phyloP scores from a whole-genome alignment of 2,797 vertebrate species.

The Coccyzus lansbergi region DNA sequence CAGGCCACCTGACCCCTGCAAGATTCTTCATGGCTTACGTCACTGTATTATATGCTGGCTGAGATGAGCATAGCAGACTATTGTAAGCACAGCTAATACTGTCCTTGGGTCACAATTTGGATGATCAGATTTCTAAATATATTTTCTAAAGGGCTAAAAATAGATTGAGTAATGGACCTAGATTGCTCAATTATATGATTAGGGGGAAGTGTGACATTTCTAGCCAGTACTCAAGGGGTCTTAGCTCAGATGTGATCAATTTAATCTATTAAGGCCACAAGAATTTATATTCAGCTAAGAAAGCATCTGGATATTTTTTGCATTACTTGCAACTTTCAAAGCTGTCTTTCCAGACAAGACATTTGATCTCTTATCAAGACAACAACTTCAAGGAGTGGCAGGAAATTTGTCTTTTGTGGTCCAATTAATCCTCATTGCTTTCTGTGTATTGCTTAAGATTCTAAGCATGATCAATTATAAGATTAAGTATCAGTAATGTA shows the following conservation, averaged over 20 bases:
- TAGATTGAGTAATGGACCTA: background rate
- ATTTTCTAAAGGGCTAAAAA: background rate
- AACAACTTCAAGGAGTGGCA: background rate
- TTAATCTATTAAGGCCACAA: background rate
- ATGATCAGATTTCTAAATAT: background rate
- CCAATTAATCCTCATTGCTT: background rate
- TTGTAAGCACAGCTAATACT: background rate
- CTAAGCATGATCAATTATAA: background rate
- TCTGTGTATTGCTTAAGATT: background rate
- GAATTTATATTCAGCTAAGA: background rate
- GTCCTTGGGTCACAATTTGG: background rate
- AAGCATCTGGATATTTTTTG: background rate
- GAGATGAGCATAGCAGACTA: background rate
- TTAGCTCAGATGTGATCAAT: background rate
- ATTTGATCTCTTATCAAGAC: background rate
- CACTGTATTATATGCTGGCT: background rate
- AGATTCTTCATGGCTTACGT: constrained; percentile 16
- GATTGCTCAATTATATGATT: background rate
- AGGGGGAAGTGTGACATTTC: background rate
- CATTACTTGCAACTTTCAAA: background rate
- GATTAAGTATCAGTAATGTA: background rate
- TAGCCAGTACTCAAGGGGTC: background rate
- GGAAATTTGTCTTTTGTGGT: background rate
- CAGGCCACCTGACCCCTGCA: constrained; percentile 3
- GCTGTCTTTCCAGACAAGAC: background rate